A percentile compares a stretch with the other conserved stretches of the same genome.
Conservation (phyloP, 2,113 vertebrate genomes). For the Psephotus haematonotus region DNA sequence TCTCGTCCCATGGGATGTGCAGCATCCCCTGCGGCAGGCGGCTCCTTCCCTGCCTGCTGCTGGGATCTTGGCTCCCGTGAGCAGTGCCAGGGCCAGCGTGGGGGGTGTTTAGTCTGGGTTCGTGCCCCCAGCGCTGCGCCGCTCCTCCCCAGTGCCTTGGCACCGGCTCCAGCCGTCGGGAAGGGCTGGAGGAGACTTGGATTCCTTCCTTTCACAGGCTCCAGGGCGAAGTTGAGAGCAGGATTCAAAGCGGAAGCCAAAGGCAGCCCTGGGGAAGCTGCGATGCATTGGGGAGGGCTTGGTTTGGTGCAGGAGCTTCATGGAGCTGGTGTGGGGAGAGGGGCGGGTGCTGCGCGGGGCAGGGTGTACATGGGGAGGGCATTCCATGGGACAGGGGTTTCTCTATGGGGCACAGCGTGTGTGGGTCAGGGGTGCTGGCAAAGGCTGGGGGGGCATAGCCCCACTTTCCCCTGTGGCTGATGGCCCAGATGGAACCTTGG, state of each 20-base stretch:
- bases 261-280: not conserved
- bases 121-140: not conserved
- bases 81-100: not conserved
- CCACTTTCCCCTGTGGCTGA: not conserved
- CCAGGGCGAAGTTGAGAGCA: slow-evolving; percentile 40
- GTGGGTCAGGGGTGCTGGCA: not conserved
- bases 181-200: slow-evolving; percentile 21
- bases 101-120: slow-evolving; percentile 40
- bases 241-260: slow-evolving; percentile 15
- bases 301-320: not conserved
- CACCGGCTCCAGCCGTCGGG: not conserved
- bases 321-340: not conserved
- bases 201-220: slow-evolving; percentile 10
- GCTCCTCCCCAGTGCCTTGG: not conserved
- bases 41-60: not conserved
- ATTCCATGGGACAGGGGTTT: not conserved
- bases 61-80: not conserved
- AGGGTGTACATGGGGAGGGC: not conserved
- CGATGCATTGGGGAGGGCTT: not conserved
- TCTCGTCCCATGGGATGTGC: not conserved
- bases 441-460: not conserved
- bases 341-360: not conserved
- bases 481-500: not conserved
- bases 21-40: not conserved
- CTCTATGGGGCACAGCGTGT: not conserved